Evolutionary conservation across 1,140 invertebrate genomes (phyloP).

Genomic region (Polypedilum vanderplanki): DNA sequence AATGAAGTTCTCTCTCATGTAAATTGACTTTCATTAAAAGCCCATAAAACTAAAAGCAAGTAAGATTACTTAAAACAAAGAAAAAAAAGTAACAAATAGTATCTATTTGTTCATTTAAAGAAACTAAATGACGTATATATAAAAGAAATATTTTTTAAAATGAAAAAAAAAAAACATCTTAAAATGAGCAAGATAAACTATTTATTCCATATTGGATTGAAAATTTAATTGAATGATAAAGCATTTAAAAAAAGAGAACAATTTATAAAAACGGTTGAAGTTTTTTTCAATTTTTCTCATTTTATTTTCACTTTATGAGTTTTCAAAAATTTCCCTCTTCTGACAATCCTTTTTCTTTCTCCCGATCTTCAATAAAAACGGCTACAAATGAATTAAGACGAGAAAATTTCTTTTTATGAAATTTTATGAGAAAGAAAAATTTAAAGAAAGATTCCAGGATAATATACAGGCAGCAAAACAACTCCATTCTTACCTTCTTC

Average conservation of each 20-base stretch:
- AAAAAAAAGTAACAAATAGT: background rate
- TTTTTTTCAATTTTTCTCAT: background rate
- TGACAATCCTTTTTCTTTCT: background rate
- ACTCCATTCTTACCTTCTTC: conserved; percentile 4
- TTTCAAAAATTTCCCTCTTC: background rate
- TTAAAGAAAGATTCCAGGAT: background rate
- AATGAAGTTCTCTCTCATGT: conserved; percentile 6
- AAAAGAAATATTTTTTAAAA: background rate
- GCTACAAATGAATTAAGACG: too few relatives aligned
- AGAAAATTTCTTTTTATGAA: too few relatives aligned
- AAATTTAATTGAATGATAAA: background rate
- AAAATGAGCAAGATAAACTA: conserved; percentile 21
- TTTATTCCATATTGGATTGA: conserved; percentile 24
- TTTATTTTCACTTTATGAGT: background rate
- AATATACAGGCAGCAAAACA: background rate
- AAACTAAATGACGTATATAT: conserved; percentile 8
- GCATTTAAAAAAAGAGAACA: background rate
- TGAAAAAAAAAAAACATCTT: background rate
- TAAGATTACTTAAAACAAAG: background rate
- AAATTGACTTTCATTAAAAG: conserved; percentile 8
- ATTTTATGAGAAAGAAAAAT: too few relatives aligned
- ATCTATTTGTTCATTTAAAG: conserved; percentile 20
- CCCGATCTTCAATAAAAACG: too few relatives aligned
- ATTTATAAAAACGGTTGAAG: background rate
- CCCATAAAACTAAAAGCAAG: background rate